phyloP scores from a whole-genome alignment of 1,140 invertebrate genomes.

The Calosoma granatense region DNA sequence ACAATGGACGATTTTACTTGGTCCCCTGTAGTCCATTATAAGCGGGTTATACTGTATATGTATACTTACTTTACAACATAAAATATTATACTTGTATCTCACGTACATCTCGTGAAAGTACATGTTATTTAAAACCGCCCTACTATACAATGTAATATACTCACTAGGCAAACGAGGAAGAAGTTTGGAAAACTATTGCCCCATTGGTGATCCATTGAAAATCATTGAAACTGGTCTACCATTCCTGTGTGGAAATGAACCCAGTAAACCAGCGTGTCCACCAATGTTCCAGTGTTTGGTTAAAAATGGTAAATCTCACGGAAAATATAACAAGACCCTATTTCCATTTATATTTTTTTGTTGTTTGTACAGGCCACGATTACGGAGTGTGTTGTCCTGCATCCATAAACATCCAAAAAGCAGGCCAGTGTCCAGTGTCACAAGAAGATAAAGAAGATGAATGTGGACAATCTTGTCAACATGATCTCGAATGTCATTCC shows the following conservation, averaged over 20 bases:
- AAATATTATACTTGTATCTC: no score
- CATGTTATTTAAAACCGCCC: no score
- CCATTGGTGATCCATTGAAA: conserved; percentile 65
- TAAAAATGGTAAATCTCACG: conserved; percentile 42
- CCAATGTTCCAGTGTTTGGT: conserved; percentile 69
- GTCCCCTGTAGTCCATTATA: no score
- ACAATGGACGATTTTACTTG: no score
- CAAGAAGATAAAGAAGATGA: conserved; percentile 33
- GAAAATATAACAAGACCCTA: conserved; percentile 4
- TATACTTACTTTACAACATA: no score
- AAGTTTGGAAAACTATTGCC: conserved; percentile 64
- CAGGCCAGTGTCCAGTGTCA: conserved; percentile 56
- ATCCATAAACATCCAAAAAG: conserved; percentile 58
- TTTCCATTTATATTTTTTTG: neutral
- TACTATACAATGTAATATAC: no score
- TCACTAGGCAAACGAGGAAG: conserved; percentile 53
- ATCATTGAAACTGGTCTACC: conserved; percentile 66
- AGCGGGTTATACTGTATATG: no score
- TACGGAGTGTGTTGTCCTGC: conserved; percentile 82
- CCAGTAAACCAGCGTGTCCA: conserved; percentile 71
- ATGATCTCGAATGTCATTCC: conserved; percentile 68
- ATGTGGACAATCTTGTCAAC: conserved; percentile 56
- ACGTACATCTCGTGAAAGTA: no score
- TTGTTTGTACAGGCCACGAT: conserved; percentile 49
- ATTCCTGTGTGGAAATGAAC: conserved; percentile 69